Base-by-base conservation (phyloP, 2,888 invertebrate species). In the Drosophila subquinaria region DNA sequence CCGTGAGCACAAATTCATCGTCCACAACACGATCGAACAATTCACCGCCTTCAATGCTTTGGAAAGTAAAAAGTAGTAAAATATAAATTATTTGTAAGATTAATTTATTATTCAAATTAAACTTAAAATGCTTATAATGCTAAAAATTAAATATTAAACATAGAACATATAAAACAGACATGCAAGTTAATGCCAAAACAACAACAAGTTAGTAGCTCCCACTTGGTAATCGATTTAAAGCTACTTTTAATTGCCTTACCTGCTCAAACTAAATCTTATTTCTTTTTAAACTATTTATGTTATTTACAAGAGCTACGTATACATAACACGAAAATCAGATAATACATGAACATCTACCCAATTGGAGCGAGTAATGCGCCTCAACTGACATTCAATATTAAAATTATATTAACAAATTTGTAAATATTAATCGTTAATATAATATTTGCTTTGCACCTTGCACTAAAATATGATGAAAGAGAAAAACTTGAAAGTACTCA, bases 11-110 rank as follows among this genome's bases (percentile, higher is more conserved):
- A 92, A 99, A 99, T 93, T 98, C 98, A 90, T 99, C 99, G 90
- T 98, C 98, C 74, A 99, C 99, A 27, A 99, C 99, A 60, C 99
- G 95, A 93, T 99, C 99, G 92, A 99, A 99, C 47, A 99, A 94
- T 93, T 99, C 99, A 1, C 99, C 99, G 9, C 99, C 99, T 91
- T 97, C 96, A 86, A 99, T 98, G 90, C 99, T 99, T 40, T 36
- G 62, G 42, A 62, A 76, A 60, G 9, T 23, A 57, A 1, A 27
- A 13, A 13, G 45, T n/a, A n/a, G n/a, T n/a, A 4, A 60, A 38
- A 47, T 35, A 15, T 36, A 48, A 51, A 35, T 23, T 35, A n/a
- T 36, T 11, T 36, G 50, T 61, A 48, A 27, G 73, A 50, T 9
- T 30, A 6, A 23, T 23, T 23, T 23, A 4, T 4, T 23, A 0